Percentiles rank a stretch among this genome's conserved stretches.
Conservation (phyloP, 2,797 vertebrate species). For the Propithecus perrieri region DNA sequence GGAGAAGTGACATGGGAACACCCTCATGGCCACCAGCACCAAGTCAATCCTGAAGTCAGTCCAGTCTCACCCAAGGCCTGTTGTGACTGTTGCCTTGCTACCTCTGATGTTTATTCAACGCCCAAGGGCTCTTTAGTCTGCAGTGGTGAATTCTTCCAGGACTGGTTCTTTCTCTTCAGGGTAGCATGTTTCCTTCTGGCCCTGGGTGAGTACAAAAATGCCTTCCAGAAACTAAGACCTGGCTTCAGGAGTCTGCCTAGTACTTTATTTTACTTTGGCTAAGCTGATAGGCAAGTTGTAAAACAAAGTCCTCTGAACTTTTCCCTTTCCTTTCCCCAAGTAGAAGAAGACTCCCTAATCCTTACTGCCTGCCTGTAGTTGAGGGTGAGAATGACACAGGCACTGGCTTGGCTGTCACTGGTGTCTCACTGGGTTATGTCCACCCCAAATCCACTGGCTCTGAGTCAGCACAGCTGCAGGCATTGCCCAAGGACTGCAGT, state of each 20-base stretch:
- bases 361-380: background rate
- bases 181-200: background rate
- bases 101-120: background rate
- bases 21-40: background rate
- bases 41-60: background rate
- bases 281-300: background rate
- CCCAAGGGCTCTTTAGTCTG: background rate
- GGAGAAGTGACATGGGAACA: background rate
- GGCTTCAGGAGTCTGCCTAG: background rate
- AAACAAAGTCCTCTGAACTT: background rate
- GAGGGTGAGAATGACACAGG: background rate
- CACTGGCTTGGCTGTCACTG: background rate
- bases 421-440: background rate
- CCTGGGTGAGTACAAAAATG: background rate
- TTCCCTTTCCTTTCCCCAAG: background rate
- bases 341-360: background rate
- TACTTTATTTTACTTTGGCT: background rate
- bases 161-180: background rate
- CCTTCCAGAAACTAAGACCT: background rate
- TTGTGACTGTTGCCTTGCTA: background rate
- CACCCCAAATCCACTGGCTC: background rate
- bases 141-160: background rate
- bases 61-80: background rate
- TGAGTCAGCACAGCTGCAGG: background rate
- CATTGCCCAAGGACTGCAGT: background rate